A percentile compares a stretch with the other conserved stretches of the same genome.
Conservation (phyloP, 2,888 invertebrate species). For the Leptinotarsa juncta region DNA sequence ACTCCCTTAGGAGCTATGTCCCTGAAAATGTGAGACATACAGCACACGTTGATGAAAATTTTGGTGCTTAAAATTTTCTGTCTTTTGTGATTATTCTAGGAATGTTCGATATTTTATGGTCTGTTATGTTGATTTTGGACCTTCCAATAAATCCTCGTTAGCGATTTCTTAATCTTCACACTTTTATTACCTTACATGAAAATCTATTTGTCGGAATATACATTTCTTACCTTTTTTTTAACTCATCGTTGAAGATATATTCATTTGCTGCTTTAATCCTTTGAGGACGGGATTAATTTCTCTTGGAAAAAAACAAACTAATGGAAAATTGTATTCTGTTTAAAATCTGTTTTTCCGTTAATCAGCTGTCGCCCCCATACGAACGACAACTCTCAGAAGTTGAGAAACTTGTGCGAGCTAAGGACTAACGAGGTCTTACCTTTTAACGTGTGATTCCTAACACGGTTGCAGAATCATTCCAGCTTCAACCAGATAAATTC, state of each 20-base stretch:
- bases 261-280: not conserved
- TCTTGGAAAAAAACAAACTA: too few species aligned
- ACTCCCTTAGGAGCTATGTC: not conserved
- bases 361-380: too few species aligned
- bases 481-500: too few species aligned
- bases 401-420: too few species aligned
- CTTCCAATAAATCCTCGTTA: not conserved
- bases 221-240: slow-evolving; percentile 1
- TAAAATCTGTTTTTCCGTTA: too few species aligned
- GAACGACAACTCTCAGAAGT: too few species aligned
- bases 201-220: not conserved
- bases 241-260: not conserved
- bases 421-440: too few species aligned
- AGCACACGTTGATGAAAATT: not conserved
- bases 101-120: not conserved
- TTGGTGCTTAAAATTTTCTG: not conserved
- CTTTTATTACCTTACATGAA: not conserved
- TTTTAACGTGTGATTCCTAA: too few species aligned
- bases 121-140: not conserved
- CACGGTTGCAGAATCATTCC: too few species aligned
- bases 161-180: not conserved
- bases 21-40: not conserved
- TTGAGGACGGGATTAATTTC: too few species aligned
- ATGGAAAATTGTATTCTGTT: too few species aligned
- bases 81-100: not conserved